A percentile compares a stretch with the other conserved stretches of the same genome.
phyloP scores from a whole-genome alignment of 2,888 invertebrate genomes.

The Villa cingulata region DNA sequence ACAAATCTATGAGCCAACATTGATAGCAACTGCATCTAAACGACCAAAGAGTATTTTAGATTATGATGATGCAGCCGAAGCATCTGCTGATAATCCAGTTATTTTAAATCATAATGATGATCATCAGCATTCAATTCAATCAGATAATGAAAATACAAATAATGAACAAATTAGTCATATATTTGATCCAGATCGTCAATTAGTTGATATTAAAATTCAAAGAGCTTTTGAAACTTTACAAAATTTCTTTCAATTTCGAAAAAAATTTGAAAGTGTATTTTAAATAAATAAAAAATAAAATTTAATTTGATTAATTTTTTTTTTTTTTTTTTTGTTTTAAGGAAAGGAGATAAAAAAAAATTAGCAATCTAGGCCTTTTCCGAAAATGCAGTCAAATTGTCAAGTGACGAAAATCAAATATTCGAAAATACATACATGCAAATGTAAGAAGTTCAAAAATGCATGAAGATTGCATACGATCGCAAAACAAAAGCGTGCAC shows the following conservation, averaged over 20 bases:
- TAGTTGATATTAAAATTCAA: neutral
- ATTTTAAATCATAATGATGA: neutral
- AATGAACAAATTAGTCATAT: neutral
- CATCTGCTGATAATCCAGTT: neutral
- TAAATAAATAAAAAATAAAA: too few species aligned
- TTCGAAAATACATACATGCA: too few species aligned
- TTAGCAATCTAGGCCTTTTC: too few species aligned
- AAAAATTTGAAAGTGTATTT: neutral
- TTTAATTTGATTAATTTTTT: too few species aligned
- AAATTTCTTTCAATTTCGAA: too few species aligned
- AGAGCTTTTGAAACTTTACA: conserved; percentile 2
- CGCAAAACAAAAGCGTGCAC: too few species aligned
- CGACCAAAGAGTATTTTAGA: conserved; percentile 17
- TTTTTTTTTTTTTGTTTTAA: too few species aligned
- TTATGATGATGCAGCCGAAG: conserved; percentile 21
- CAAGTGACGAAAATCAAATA: too few species aligned
- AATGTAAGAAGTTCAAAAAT: too few species aligned
- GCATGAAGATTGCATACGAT: too few species aligned
- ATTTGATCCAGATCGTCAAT: neutral
- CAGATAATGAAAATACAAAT: conserved; percentile 19
- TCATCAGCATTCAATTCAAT: conserved; percentile 20
- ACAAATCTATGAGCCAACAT: neutral
- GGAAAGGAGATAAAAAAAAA: too few species aligned
- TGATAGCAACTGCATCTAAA: neutral
- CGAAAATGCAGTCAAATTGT: too few species aligned